phyloP scores from a whole-genome alignment of 2,888 invertebrate species.

The Leptinotarsa peninsularis region DNA sequence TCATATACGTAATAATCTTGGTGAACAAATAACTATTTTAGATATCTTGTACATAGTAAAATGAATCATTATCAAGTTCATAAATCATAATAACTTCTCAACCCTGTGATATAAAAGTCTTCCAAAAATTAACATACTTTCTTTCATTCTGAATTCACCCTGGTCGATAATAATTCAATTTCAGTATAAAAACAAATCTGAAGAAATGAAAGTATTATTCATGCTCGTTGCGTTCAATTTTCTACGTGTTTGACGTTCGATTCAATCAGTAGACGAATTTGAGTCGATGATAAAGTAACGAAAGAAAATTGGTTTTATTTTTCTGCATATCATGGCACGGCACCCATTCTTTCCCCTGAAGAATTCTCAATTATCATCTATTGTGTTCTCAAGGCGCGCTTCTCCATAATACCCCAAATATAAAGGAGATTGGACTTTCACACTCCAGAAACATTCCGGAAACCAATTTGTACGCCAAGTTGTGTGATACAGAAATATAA shows the following conservation, averaged over 20 bases:
- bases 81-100: no score
- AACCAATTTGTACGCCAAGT: slow-evolving; percentile 14
- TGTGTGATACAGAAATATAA: slow-evolving; percentile 8
- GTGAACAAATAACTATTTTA: no score
- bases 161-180: background rate
- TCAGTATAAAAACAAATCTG: background rate
- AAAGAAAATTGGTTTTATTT: slow-evolving; percentile 13
- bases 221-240: slow-evolving; percentile 12
- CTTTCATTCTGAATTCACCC: background rate
- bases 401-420: slow-evolving; percentile 8
- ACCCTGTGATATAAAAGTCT: no score
- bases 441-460: slow-evolving; percentile 2
- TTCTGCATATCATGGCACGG: slow-evolving; percentile 10
- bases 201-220: background rate
- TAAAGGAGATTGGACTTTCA: slow-evolving; percentile 14
- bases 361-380: slow-evolving; percentile 19
- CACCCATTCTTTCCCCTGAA: background rate
- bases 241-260: slow-evolving; percentile 6
- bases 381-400: background rate
- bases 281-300: background rate
- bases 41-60: no score
- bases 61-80: no score
- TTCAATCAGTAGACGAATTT: background rate
- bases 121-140: background rate
- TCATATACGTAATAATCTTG: no score